Base-by-base conservation (phyloP, 2,797 vertebrate species). In the Amblyraja radiata region DNA sequence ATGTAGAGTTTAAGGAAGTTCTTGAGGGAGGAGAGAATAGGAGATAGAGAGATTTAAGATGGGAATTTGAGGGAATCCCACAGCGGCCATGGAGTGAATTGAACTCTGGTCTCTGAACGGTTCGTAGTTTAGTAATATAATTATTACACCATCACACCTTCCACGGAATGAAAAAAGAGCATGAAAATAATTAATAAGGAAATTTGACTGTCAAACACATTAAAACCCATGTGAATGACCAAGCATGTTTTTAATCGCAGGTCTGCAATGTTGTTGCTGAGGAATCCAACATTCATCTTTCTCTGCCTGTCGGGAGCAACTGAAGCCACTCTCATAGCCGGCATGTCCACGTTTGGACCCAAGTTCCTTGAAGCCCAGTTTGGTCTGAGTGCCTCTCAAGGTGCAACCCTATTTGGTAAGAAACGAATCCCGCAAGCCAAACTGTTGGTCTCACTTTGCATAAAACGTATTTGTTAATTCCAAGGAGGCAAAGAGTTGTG, bases 351-450 rank as follows among this genome's bases (percentile, higher is more conserved):
- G 0, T 99, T 99, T 23, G 98, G 98, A 0, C 98, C 98, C 94
- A 99, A 99, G 95, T 98, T 98, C 95, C 95, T 99, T 46, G 98
- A 99, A 95, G 97, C 98, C 23, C 99, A 99, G 95, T 98, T 99
- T 94, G 98, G 97, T 94, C 96, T 99, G 94, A 99, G 98, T n/a
- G 97, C 99, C n/a, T 99, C 99, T 0, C 97, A 98, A 94, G 98
- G 98, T 1, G 98, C 98, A 92, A 98, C 97, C 0, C 96, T 97
- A 96, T 99, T 99, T 32, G 99, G 99, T 99, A 95, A 97, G 98
- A 83, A 10, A 28, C 6, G 36, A 91, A 11, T 73, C 11, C 25
- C 18, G 11, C 10, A 18, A 73, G 61, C 11, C 58, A 18, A 23
- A 36, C 71, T 23, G 11, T 8, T 92, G n/a, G 6, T 4, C n/a